Evolutionary conservation across 2,888 invertebrate species (phyloP), one percentile per base, ranked within the genome.

Genomic region (Nemoura dubitans): DNA sequence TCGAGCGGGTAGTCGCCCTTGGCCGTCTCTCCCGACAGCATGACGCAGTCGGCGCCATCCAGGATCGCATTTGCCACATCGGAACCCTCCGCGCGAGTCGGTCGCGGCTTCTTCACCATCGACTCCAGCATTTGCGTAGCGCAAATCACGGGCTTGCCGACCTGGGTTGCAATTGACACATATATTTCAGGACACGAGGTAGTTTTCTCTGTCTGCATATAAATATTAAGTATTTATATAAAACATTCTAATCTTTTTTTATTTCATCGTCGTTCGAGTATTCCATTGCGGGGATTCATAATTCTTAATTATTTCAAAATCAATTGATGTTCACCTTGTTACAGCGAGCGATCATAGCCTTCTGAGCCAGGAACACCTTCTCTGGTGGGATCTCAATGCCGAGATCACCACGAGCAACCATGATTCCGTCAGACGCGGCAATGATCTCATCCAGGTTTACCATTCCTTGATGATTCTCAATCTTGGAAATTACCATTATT

Each of bases 311-410:
- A 6, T 36, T 10, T 10, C 36, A 36, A 3, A 36, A 36, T 36
- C 3, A 36, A 36, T 36, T 36, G 10, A 10, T 36, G 10, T 36
- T 36, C n/a, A 94, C 95, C 92, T 95, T 96, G 92, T 99, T 99
- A 92, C 99, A 99, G 89, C 96, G 95, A n/a, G 98, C 96, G 91
- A 99, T 99, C 95, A 99, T 98, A 90, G 97, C 96, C 92, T 99
- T 99, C 92, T 99, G 99, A 0, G 99, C 99, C 81, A 99, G 93
- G 93, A 99, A 99, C 88, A 98, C 96, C 92, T 98, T 98, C 91
- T 99, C 98, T 81, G 98, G 96, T 0, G 99, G 98, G 89, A 99
- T 98, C 93, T 99, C 99, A 91, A 99, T 99, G 89, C 99, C 99
- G 88, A 99, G 94, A 92, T 99, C 99, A 90, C 99, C 99, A 89